Conservation (phyloP, 2,888 invertebrate species). For the Hedya salicella region DNA sequence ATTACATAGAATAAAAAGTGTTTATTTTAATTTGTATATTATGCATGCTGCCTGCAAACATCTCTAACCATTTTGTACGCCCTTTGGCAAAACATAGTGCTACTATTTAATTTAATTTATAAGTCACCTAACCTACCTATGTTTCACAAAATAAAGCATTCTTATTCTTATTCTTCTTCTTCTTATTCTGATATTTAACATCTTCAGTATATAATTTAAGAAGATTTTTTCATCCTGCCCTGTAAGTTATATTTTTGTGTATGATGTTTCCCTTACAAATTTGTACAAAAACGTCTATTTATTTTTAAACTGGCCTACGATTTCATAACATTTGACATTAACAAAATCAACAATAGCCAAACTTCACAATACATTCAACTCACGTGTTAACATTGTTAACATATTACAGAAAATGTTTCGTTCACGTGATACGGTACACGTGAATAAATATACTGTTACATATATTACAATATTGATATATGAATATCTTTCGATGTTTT, state of each 20-base stretch:
- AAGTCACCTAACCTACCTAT: too few relatives aligned
- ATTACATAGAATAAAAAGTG: too few relatives aligned
- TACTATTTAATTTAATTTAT: too few relatives aligned
- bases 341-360: background rate
- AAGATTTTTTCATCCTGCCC: too few relatives aligned
- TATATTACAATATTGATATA: background rate
- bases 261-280: background rate
- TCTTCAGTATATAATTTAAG: too few relatives aligned
- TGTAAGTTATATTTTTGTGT: background rate
- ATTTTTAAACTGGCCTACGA: background rate
- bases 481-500: background rate
- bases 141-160: too few relatives aligned
- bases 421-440: constrained; percentile 17
- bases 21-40: too few relatives aligned
- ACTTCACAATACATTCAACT: constrained; percentile 10
- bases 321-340: constrained; percentile 6
- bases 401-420: constrained; percentile 1
- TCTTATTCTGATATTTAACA: too few relatives aligned
- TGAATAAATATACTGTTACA: background rate
- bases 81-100: too few relatives aligned
- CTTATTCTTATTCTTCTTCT: too few relatives aligned
- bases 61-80: too few relatives aligned
- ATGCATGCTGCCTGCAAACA: too few relatives aligned
- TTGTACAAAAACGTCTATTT: background rate
- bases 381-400: constrained; percentile 14